Evolutionary conservation across 2,113 vertebrate genomes (phyloP), one percentile per base, ranked within the genome.

Genomic region (Rallus limicola): DNA sequence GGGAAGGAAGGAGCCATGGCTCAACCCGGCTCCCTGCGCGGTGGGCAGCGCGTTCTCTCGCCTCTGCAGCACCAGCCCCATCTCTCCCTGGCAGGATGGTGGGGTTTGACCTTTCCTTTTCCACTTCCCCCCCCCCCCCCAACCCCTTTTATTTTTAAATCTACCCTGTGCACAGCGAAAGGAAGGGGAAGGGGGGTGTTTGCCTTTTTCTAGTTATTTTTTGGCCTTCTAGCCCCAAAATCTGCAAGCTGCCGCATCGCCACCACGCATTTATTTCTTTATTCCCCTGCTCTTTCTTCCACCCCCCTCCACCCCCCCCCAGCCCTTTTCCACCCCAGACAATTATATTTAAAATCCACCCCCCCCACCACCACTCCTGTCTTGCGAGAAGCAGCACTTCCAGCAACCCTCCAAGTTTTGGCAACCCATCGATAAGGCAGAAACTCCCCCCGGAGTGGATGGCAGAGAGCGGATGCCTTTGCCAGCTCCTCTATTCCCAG

Each of bases 401-500:
- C 79, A 83, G 62, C 81, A 76, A 40, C 46, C 31, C 85, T 56
- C 58, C 63, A 11, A 74, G 34, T 65, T 34, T 52, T 78, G 78
- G 82, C 78, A 67, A 48, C 36, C 64, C 83, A 29, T 56, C 48
- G 59, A 56, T 62, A 38, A 77, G 40, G 55, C 79, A 76, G 52
- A 10, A 60, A 29, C 62, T 67, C 44, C 81, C 69, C 44, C 82
- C 56, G 10, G 33, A 74, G 59, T 2, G 87, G 95, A 28, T 76
- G 90, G 90, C 91, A 92, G 74, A 2, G 40, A 68, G 77, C 60
- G 40, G 70, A 7, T 46, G 50, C 91, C 55, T 87, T 59, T 91
- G 88, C 60, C 72, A 93, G 29, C 82, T 74, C 64, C 64, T 65
- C 52, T 86, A 44, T 84, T 80, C 80, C 94, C 89, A 86, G 82